Base-by-base conservation (phyloP, 1,140 invertebrate genomes). In the Orchestia grillus region DNA sequence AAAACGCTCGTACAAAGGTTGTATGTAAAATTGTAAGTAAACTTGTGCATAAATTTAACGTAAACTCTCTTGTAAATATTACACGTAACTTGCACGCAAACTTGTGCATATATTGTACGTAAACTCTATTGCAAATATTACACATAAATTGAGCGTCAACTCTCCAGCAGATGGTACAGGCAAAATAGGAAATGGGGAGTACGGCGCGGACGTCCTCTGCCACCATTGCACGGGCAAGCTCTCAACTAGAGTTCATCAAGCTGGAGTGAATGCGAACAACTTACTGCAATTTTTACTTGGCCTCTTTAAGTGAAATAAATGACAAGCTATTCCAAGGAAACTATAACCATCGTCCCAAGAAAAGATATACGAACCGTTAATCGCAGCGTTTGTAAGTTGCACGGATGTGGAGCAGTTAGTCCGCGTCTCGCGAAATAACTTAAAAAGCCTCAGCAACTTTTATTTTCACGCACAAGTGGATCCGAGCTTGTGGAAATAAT, bases 381-480 rank as follows among this genome's bases (percentile, higher is more conserved):
- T 77, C 62, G 62, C 28, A 77, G 11, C 11, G 36, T 36, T 77
- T 36, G 11, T 19, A 77, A 77, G 28, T 77, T 77, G 11, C 28
- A 28, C 28, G 62, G 36, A 36, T 36, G 62, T 15, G 28, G 62
- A 23, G 62, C 62, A 77, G 62, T 77, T 77, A 77, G 62, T 77
- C 28, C 62, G 11, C 28, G 62, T 77, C 62, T 77, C 62, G 62
- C 3, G 62, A 28, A 77, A 77, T 77, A 77, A 77, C 36, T 77
- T 77, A 90, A 90, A 43, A 90, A 90, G 88, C 36, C 36, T 42
- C 88, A 42, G 88, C n/a, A 90, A 90, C n/a, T 44, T 43, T 90
- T 42, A 90, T 42, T 42, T 44, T 90, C 43, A 42, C 3, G 88
- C 41, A 1, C 41, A 41, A 42, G 88, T 42, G 42, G 4, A 41